Percentiles rank a stretch among this genome's conserved stretches.
These are phyloP conservation scores for Edolisoma coerulescens DNA, from an alignment of 2,113 vertebrate species.

Conservation along the genomic window DNA sequence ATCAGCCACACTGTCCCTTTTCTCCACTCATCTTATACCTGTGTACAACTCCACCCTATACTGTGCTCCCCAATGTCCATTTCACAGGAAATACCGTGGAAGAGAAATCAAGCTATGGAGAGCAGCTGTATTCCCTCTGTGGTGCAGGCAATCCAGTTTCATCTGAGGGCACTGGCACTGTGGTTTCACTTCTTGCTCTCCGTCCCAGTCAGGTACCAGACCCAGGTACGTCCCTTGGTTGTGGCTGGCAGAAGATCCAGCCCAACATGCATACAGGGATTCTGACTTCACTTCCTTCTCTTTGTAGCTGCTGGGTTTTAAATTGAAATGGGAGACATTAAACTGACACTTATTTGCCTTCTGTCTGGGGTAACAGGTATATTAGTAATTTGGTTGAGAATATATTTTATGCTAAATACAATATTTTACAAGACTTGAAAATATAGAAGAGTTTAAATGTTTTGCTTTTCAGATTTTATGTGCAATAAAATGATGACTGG, in stretches of 20 bases:
- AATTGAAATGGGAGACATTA: not conserved
- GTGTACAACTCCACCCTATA: not conserved
- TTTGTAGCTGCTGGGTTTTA: not conserved
- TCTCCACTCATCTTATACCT: not conserved
- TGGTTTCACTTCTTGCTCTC: not conserved
- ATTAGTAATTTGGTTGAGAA: slow-evolving; percentile 15
- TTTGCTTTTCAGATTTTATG: slow-evolving; percentile 38
- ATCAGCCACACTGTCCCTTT: not conserved
- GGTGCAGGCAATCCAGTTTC: not conserved
- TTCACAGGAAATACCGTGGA: not conserved
- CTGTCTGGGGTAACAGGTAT: not conserved
- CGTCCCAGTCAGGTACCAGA: not conserved
- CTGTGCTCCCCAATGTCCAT: not conserved
- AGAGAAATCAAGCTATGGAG: not conserved
- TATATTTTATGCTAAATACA: slow-evolving; percentile 21
- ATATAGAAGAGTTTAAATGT: not conserved
- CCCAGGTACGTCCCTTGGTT: not conserved
- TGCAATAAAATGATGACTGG: slow-evolving; percentile 40
- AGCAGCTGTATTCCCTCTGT: not conserved
- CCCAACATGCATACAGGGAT: fast-evolving
- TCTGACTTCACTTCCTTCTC: not conserved
- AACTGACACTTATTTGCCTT: slow-evolving; percentile 12
- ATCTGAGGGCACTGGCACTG: not conserved
- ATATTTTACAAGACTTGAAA: not conserved
- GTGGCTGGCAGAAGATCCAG: not conserved